Base-by-base conservation (phyloP, 1,140 invertebrate species). In the Drosophila nigromelanica region DNA sequence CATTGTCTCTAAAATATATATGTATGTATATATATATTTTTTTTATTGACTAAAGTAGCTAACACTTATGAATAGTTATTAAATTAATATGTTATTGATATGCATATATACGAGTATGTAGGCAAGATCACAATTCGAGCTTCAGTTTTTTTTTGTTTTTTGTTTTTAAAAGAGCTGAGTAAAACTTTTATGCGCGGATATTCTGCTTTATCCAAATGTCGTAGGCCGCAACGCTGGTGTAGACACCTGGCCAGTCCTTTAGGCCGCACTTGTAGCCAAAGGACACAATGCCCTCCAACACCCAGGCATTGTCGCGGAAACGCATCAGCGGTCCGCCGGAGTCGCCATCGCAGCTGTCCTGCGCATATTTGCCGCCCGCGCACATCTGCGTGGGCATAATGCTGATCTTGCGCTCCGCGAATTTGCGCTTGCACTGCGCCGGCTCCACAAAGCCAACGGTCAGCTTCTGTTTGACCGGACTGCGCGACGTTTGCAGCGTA, bases 301-400 rank as follows among this genome's bases (percentile, higher is more conserved):
- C 76, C 93, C 93, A 94, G 73, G 90, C 78, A 54, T 68, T 92
- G 5, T 78, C 80, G 0, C 91, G 81, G 55, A 92, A 90, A 18
- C 91, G 92, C 93, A 94, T 93, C n/a, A 94, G 37, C 0, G 93
- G 93, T n/a, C 96, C 96, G 10, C 96, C 96, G 1, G 96, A 96
- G 62, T 95, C 95, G 0, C 95, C 95, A 0, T 93, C 92, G 58
- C 95, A 95, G 1, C 94, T 93, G 64, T 96, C 95, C 67, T 94
- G 90, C 5, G 93, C 93, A 0, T 90, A 76, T 10, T 92, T 80
- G 7, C 94, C 94, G 10, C 94, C 94, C 0, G 94, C 94, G 76
- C 94, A 95, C 55, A 95, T 86, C 72, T 95, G 94, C 0, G 85
- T 89, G 3, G 80, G 14, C 55, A 68, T 76, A 10, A 89, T 79